A percentile compares a stretch with the other conserved stretches of the same genome.
phyloP scores from a whole-genome alignment of 2,113 vertebrate species.

The Eudyptes chrysolophus region DNA sequence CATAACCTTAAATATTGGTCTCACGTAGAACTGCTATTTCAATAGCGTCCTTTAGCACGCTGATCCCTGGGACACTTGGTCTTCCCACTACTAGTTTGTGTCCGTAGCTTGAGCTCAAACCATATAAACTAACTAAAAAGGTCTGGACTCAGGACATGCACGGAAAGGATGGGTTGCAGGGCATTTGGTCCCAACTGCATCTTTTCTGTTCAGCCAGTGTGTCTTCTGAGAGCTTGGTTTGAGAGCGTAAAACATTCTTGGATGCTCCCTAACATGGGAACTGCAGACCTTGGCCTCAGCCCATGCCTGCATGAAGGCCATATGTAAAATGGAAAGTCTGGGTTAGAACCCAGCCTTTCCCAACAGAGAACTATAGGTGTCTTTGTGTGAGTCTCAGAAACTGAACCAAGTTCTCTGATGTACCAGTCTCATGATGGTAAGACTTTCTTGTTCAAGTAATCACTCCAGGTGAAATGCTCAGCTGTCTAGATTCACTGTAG shows the following conservation, averaged over 20 bases:
- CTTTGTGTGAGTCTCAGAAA: not conserved
- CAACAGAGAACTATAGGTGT: not conserved
- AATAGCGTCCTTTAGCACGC: not conserved
- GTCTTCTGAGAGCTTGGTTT: not conserved
- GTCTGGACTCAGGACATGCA: not conserved
- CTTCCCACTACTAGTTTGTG: not conserved
- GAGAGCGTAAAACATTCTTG: not conserved
- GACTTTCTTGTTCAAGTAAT: not conserved
- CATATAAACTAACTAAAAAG: not conserved
- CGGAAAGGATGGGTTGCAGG: not conserved
- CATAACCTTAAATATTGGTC: not conserved
- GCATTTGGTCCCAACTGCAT: not conserved
- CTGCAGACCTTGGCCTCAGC: not conserved
- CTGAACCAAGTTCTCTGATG: not conserved
- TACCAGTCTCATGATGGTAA: not conserved
- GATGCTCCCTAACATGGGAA: not conserved
- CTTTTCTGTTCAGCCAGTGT: not conserved
- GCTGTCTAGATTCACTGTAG: not conserved
- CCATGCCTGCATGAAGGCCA: accelerated
- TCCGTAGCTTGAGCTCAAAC: not conserved
- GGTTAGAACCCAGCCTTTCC: not conserved
- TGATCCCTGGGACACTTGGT: not conserved
- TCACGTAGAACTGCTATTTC: not conserved
- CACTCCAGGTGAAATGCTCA: not conserved
- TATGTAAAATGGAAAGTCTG: not conserved